Conservation (phyloP, 2,888 invertebrate species). For the Apodemia zela region DNA sequence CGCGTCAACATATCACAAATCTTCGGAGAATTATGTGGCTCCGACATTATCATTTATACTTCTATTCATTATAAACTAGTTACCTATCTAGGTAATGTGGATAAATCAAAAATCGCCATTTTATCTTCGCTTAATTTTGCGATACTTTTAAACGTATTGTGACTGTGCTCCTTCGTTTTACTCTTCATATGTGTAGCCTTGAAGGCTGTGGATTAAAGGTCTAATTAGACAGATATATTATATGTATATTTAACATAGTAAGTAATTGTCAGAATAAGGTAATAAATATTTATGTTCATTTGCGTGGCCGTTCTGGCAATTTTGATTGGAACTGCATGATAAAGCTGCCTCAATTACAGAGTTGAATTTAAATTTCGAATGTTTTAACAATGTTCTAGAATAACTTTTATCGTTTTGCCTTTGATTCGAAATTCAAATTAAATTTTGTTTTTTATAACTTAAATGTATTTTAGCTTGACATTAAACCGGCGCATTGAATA, state of each 20-base stretch:
- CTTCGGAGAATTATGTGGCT: too few relatives aligned
- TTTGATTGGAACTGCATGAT: conserved; percentile 4
- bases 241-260: conserved; percentile 28
- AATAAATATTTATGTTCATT: conserved; percentile 19
- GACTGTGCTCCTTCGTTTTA: conserved; percentile 29
- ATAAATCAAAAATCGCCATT: background rate
- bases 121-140: background rate
- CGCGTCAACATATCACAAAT: too few relatives aligned
- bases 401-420: background rate
- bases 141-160: background rate
- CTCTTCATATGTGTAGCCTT: conserved; percentile 53
- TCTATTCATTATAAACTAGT: too few relatives aligned
- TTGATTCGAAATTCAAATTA: too few relatives aligned
- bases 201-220: conserved; percentile 62
- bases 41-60: too few relatives aligned
- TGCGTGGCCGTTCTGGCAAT: conserved; percentile 22
- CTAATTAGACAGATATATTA: conserved; percentile 36
- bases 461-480: too few relatives aligned
- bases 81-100: background rate
- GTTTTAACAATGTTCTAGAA: background rate
- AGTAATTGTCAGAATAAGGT: conserved; percentile 24
- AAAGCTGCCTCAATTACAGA: background rate
- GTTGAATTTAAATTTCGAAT: conserved; percentile 8
- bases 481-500: too few relatives aligned
- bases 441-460: too few relatives aligned